A percentile compares a stretch with the other conserved stretches of the same genome.
phyloP scores from a whole-genome alignment of 2,113 vertebrate species.

The Nesogale talazaci region DNA sequence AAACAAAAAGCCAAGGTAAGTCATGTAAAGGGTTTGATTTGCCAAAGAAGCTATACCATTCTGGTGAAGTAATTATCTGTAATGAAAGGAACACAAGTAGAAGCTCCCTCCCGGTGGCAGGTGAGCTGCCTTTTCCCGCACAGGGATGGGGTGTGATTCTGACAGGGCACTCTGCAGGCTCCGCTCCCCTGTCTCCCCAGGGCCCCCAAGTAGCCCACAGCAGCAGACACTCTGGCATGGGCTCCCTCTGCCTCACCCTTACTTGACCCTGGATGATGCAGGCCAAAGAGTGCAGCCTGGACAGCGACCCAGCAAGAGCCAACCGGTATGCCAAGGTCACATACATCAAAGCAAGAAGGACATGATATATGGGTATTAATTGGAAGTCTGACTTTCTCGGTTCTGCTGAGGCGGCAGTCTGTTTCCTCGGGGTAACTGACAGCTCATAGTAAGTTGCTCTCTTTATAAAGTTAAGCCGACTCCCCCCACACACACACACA shows the following conservation, averaged over 20 bases:
- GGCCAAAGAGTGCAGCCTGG: slow-evolving; percentile 8
- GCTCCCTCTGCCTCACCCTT: not conserved
- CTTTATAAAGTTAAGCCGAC: not conserved
- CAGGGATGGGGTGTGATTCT: not conserved
- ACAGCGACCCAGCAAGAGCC: slow-evolving; percentile 1
- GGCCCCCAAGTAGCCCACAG: not conserved
- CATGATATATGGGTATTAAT: not conserved
- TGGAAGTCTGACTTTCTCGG: not conserved
- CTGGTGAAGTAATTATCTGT: not conserved
- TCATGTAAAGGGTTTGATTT: not conserved
- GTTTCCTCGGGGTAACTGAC: not conserved
- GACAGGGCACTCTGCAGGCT: not conserved
- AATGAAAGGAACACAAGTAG: not conserved
- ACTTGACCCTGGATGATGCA: slow-evolving; percentile 36
- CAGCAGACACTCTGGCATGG: slow-evolving; percentile 8
- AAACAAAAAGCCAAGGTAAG: slow-evolving; percentile 5
- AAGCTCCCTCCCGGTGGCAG: not conserved
- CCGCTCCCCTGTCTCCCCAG: not conserved
- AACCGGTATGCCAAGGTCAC: not conserved
- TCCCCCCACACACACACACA: not conserved
- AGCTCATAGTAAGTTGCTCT: not conserved
- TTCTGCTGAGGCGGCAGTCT: not conserved
- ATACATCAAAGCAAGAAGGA: not conserved
- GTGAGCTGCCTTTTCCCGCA: not conserved
- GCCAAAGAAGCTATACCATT: not conserved